Percentiles rank a stretch among this genome's conserved stretches.
These are phyloP conservation scores for Microchirus variegatus DNA, from an alignment of 2,797 vertebrate species.

Conservation along the genomic window DNA sequence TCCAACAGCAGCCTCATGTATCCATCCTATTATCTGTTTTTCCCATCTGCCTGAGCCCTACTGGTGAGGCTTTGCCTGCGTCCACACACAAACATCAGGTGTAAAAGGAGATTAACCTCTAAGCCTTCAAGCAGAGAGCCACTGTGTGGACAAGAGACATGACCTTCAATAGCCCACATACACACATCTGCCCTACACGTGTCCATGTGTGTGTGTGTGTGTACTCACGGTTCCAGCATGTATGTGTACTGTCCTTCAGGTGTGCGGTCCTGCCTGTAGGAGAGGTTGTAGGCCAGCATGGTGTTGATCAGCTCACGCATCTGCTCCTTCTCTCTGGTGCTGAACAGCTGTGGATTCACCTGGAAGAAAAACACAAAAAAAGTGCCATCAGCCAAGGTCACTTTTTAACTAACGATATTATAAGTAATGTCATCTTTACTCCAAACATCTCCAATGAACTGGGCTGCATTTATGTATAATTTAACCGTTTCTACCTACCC, in stretches of 20 bases:
- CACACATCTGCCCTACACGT: constrained; percentile 35
- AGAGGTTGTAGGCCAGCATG: constrained; percentile 96
- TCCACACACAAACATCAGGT: constrained; percentile 32
- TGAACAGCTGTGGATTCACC: constrained; percentile 97
- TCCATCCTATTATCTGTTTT: constrained; percentile 5
- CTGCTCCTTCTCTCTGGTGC: constrained; percentile 92
- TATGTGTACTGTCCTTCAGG: constrained; percentile 92
- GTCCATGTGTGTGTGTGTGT: constrained; percentile 12
- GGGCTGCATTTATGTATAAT: too few species aligned
- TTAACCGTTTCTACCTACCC: too few species aligned
- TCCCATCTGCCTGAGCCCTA: constrained; percentile 24
- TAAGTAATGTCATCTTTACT: too few species aligned
- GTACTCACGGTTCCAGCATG: constrained; percentile 92
- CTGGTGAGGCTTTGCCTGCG: constrained; percentile 3
- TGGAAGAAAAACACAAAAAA: constrained; percentile 53
- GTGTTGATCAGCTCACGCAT: constrained; percentile 88
- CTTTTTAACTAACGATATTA: not conserved
- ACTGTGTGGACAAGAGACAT: constrained; percentile 44
- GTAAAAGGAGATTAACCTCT: constrained; percentile 67
- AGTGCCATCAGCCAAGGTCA: not conserved
- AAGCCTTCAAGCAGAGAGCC: constrained; percentile 57
- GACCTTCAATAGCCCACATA: constrained; percentile 59
- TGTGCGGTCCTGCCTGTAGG: constrained; percentile 92
- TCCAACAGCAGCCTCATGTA: not conserved
- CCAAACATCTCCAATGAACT: too few species aligned